Evolutionary conservation across 1,140 invertebrate species (phyloP), one percentile per base, ranked within the genome.

Genomic region (Drosophila neocordata): DNA sequence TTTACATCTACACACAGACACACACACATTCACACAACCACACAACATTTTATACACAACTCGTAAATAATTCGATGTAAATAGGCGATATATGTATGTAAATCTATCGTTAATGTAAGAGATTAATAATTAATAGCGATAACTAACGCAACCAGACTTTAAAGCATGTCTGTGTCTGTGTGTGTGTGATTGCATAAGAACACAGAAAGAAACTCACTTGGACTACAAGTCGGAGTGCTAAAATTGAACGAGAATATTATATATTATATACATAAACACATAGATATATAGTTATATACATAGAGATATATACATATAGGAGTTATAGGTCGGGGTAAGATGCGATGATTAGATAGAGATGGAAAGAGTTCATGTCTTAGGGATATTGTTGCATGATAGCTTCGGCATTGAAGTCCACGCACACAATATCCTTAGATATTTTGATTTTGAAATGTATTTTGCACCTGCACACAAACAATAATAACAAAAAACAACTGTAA

Each of bases 151-250:
- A 6, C 2, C 15, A 48, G 41, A 48, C 41, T 48, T 48, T 3
- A 20, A 20, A 9, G 41, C 18, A 44, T 38, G 20, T 20, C 4
- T 51, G 20, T 11, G 12, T 12, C 15, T 53, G 58, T 71, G 68
- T 70, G 44, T 22, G 68, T 44, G 38, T 31, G 59, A 27, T 79
- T 60, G 71, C 58, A 62, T 72, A 52, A 72, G 9, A 77, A 68
- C 51, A 37, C 41, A 59, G n/a, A 44, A 53, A 48, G 27, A 6
- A 63, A 48, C 52, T 63, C 80, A 76, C 81, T 83, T 85, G 59
- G 80, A 69, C 80, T 84, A 69, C 60, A 84, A 84, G 80, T 57
- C 80, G 24, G 79, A 76, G 76, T 83, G 67, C 58, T 53, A 75
- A 15, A 73, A 68, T 55, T 68, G 67, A 68, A 27, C 31, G 65